These are phyloP conservation scores for Drosophila fulvimacula DNA, from an alignment of 2,888 invertebrate species.

Conservation along the genomic window DNA sequence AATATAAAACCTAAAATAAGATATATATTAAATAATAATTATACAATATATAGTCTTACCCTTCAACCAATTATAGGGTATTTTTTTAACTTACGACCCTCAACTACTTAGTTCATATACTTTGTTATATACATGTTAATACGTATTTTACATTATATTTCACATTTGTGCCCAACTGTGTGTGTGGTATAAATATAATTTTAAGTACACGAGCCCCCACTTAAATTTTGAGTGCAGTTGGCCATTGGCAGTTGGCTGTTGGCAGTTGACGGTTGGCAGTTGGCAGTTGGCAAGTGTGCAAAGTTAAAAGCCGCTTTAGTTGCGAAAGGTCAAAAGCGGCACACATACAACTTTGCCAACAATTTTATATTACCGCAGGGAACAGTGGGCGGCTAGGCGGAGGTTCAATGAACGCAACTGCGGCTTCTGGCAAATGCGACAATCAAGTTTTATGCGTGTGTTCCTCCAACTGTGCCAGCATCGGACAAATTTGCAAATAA, in stretches of 20 bases:
- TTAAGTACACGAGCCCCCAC: conserved; percentile 39
- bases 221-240: conserved; percentile 55
- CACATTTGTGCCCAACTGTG: not conserved
- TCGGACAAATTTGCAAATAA: conserved; percentile 18
- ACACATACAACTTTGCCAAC: conserved; percentile 48
- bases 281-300: conserved; percentile 45
- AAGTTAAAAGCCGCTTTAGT: conserved; percentile 59
- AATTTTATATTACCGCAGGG: conserved; percentile 37
- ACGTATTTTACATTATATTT: not conserved
- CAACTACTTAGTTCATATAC: not conserved
- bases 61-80: not conserved
- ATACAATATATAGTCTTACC: not conserved
- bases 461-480: conserved; percentile 22
- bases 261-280: conserved; percentile 27
- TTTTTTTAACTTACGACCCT: not conserved
- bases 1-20: not conserved
- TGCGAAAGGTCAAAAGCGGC: conserved; percentile 31
- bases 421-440: conserved; percentile 29
- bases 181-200: conserved; percentile 32
- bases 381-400: not conserved
- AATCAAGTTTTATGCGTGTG: conserved; percentile 35
- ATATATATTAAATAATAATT: not conserved
- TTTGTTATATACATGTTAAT: conserved; percentile 1
- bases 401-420: conserved; percentile 43
- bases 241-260: conserved; percentile 26